phyloP scores from a whole-genome alignment of 2,797 vertebrate genomes.

The Bucorvus abyssinicus region DNA sequence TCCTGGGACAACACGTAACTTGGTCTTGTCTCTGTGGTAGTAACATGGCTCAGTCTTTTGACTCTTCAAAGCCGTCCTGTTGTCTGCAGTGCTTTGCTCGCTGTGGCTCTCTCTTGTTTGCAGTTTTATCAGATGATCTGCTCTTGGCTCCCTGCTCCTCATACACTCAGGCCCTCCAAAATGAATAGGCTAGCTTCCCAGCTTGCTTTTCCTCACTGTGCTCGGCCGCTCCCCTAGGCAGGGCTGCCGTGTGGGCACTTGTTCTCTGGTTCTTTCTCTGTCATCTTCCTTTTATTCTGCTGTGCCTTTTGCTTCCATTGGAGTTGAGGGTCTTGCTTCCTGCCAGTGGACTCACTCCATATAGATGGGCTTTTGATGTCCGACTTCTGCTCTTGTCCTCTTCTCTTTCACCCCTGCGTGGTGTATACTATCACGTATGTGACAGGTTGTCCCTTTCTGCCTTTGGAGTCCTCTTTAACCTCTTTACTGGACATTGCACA shows the following conservation, averaged over 20 bases:
- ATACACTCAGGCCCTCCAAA: not conserved
- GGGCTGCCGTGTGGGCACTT: not conserved
- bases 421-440: rapidly evolving
- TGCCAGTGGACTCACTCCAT: not conserved
- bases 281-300: not conserved
- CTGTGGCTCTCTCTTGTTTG: not conserved
- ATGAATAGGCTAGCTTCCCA: not conserved
- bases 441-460: not conserved
- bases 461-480: not conserved
- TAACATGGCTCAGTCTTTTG: not conserved
- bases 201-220: rapidly evolving
- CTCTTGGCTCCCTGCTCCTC: not conserved
- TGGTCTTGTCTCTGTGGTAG: not conserved
- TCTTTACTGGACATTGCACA: not conserved
- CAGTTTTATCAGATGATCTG: not conserved
- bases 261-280: not conserved
- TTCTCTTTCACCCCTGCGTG: not conserved
- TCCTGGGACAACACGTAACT: not conserved
- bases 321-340: not conserved
- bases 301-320: not conserved
- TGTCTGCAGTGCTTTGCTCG: not conserved
- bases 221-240: not conserved
- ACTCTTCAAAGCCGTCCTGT: not conserved
- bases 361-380: not conserved
- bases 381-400: not conserved